Conservation (phyloP, 2,113 vertebrate genomes). For the Dasyurus viverrinus region DNA sequence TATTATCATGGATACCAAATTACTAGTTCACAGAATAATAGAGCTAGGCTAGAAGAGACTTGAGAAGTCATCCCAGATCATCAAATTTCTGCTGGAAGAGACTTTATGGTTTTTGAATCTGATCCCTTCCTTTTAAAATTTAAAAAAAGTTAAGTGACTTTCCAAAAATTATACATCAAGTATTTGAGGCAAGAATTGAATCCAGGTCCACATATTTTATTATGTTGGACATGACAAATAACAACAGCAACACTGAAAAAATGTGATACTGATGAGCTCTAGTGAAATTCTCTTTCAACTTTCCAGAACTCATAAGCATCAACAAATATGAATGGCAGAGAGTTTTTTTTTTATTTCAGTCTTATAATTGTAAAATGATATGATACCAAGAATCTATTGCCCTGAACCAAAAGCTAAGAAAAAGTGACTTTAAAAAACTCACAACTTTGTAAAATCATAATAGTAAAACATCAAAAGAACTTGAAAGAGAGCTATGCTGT, state of each 20-base stretch:
- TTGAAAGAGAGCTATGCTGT: background rate
- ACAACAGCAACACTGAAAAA: too few species aligned
- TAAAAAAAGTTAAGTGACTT: background rate
- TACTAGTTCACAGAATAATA: background rate
- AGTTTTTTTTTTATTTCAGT: background rate
- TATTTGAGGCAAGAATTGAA: background rate
- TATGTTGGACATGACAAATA: background rate
- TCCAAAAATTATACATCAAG: background rate
- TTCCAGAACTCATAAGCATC: background rate
- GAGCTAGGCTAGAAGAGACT: background rate
- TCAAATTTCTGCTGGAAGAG: background rate
- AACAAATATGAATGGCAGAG: background rate
- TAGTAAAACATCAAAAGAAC: background rate
- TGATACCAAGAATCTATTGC: background rate
- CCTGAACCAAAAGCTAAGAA: background rate
- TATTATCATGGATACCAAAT: background rate
- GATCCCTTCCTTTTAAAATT: background rate
- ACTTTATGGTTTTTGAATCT: background rate
- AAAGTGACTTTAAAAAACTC: background rate
- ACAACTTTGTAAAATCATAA: background rate
- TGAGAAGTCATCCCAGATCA: background rate
- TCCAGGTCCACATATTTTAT: background rate
- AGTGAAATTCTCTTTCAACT: background rate
- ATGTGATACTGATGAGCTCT: background rate
- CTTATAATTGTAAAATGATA: background rate